Percentiles rank a stretch among this genome's conserved stretches.
Conservation (phyloP, 2,888 invertebrate species). For the Rutpela maculata region DNA sequence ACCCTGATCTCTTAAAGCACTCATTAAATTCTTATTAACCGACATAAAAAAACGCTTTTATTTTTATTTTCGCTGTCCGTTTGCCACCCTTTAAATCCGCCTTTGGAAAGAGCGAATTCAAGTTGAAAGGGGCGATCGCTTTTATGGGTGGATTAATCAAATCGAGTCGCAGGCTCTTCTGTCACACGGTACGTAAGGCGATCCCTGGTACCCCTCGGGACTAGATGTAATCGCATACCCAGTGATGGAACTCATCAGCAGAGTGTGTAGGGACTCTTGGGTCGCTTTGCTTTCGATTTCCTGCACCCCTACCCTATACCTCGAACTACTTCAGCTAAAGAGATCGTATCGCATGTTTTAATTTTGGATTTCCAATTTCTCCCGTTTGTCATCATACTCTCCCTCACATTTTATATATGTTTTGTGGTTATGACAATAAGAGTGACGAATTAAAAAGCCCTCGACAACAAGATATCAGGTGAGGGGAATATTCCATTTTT, state of each 20-base stretch:
- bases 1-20: too few species aligned
- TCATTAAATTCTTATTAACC: neutral
- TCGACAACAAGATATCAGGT: neutral
- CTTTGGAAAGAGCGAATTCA: conserved; percentile 20
- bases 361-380: conserved; percentile 59
- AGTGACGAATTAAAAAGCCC: conserved; percentile 5
- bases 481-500: neutral
- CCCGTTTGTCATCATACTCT: conserved; percentile 26
- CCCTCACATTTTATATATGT: conserved; percentile 13
- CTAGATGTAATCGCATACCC: conserved; percentile 68
- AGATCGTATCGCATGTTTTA: conserved; percentile 60
- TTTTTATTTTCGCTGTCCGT: neutral
- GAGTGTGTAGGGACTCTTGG: conserved; percentile 64
- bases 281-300: conserved; percentile 43
- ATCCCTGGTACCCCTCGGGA: conserved; percentile 66
- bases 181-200: conserved; percentile 70
- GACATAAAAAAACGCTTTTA: neutral
- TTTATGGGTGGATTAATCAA: conserved; percentile 70
- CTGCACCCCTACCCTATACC: conserved; percentile 16
- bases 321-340: conserved; percentile 35
- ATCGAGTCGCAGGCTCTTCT: conserved; percentile 68
- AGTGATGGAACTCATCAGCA: conserved; percentile 69
- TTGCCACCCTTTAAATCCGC: conserved; percentile 12
- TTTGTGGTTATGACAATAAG: conserved; percentile 9
- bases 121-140: conserved; percentile 64